Evolutionary conservation across 2,113 vertebrate species (phyloP).

Genomic region (Psittacula cyanocephala): DNA sequence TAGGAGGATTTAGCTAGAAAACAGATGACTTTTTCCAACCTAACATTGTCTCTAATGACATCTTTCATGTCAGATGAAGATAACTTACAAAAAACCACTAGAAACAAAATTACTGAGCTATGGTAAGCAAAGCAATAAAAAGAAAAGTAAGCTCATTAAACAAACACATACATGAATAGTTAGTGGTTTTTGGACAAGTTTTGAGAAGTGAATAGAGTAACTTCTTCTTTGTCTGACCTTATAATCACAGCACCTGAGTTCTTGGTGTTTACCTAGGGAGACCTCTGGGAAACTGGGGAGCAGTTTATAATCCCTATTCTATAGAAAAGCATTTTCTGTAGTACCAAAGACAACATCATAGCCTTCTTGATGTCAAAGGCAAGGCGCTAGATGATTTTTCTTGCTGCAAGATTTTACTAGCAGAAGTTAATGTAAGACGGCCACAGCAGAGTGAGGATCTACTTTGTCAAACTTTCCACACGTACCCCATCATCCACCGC

Average conservation of each 20-base stretch:
- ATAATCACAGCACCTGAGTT: background rate
- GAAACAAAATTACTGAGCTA: background rate
- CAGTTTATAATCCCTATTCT: background rate
- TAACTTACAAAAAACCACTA: background rate
- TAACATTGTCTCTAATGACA: background rate
- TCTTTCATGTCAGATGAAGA: background rate
- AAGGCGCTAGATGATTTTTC: background rate
- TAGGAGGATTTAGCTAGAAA: conserved; percentile 6
- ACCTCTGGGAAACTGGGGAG: background rate
- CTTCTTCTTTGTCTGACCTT: background rate
- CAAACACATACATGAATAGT: background rate
- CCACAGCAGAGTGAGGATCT: background rate
- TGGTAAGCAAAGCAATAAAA: background rate
- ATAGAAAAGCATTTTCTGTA: background rate
- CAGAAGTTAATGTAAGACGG: background rate
- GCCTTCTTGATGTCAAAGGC: background rate
- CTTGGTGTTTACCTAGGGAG: background rate
- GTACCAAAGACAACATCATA: background rate
- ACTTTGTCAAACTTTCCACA: background rate
- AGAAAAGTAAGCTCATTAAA: background rate
- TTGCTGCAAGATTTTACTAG: background rate
- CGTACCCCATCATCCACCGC: background rate
- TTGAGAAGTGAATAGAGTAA: background rate
- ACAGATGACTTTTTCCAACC: background rate
- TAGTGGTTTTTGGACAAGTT: background rate